Evolutionary conservation across 2,113 vertebrate genomes (phyloP), one percentile per base, ranked within the genome.

Genomic region (Sterrhoptilus dennistouni): DNA sequence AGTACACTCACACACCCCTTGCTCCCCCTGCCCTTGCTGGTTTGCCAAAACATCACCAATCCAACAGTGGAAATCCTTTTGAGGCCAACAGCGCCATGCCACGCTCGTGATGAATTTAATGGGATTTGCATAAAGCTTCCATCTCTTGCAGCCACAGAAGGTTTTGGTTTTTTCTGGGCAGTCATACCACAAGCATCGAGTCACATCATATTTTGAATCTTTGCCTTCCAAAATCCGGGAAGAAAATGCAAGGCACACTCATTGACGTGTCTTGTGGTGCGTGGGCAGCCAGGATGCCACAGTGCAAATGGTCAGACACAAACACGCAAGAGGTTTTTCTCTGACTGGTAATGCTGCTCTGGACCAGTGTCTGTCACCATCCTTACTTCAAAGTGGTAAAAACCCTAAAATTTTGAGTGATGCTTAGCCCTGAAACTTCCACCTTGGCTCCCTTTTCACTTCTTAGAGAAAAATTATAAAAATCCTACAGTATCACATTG

Each of bases 101-200:
- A 2, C 44, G 25, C 38, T 7, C 5, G 3, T 14, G 77, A 82
- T 64, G n/a, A 83, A 96, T 53, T 44, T 52, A 71, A 84, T 0
- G 2, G 45, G 24, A 82, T 95, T 95, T 94, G 77, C 83, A 83
- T 54, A 78, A 95, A 89, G 59, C 93, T 87, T 70, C 93, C 86
- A 90, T 92, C 94, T 75, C 72, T n/a, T 71, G 72, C 4, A 24
- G 86, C 27, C 52, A 2, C 83, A 89, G 80, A 47, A 68, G 44
- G 45, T 56, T 22, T 54, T 59, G 20, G 21, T 40, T 44, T 75
- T 63, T 69, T 74, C 83, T 56, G 89, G 83, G 65, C 52, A 87
- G 47, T 75, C 94, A 84, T 86, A 87, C 83, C 93, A 87, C 52
- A 59, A 49, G 91, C 72, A 84, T 83, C 59, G 81, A 87, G 83